Evolutionary conservation across 2,797 vertebrate species (phyloP), one percentile per base, ranked within the genome.

Genomic region (Falco columbarius): DNA sequence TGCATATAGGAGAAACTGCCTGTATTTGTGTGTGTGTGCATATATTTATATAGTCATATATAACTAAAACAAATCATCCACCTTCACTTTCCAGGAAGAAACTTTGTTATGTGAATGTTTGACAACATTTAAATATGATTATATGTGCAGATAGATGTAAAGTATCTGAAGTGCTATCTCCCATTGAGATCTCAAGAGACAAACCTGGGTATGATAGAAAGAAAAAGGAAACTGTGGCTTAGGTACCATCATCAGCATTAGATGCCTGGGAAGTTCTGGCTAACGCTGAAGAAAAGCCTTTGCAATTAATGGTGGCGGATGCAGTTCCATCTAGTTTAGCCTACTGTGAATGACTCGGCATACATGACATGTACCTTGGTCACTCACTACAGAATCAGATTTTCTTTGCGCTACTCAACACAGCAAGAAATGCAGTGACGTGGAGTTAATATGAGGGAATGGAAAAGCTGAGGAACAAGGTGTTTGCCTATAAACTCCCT

Each of bases 341-440:
- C 44, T 46, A 10, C 77, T 58, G 36, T 24, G 44, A 49, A 12
- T 46, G 49, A 34, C 29, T 81, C 14, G 1, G 22, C 24, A 5
- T 22, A 17, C 23, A 1, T 0, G 0, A 32, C 0, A 0, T 52
- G 65, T 67, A 12, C 44, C 59, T 52, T 40, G 29, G 24, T 20
- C 74, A 23, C n/a, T 89, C 3, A 0, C 36, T 63, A 0, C 2
- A 49, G 26, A 58, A 21, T 55, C 19, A 44, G 30, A 47, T 68
- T 92, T 79, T 75, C 47, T 73, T 79, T n/a, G 24, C 0, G 2
- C 16, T 59, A 0, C 24, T 67, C 13, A 49, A 66, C 49, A 32
- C 8, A 17, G n/a, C 24, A 56, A 85, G 52, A 85, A 76, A 46
- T 17, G 27, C 20, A 29, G 49, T 38, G 52, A n/a, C 66, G 59